phyloP scores from a whole-genome alignment of 1,140 invertebrate genomes.

The Lepidostoma basale region DNA sequence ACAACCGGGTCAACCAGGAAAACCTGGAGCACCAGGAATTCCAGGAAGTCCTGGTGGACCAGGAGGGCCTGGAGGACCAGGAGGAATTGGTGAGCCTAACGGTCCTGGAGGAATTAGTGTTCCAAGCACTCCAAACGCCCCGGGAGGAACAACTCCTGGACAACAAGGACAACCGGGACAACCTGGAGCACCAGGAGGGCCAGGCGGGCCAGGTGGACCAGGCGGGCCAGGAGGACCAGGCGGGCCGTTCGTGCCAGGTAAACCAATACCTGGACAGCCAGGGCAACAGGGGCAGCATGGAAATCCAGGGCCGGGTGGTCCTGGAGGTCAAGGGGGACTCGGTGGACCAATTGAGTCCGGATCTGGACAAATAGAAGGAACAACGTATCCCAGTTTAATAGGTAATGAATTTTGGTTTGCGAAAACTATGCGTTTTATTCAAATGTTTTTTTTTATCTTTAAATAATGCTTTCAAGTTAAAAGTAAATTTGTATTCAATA shows the following conservation, averaged over 20 bases:
- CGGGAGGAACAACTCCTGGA: constrained; percentile 38
- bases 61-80: constrained; percentile 40
- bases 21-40: constrained; percentile 23
- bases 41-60: constrained; percentile 41
- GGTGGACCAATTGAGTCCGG: constrained; percentile 34
- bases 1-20: constrained; percentile 23
- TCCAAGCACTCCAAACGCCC: constrained; percentile 32
- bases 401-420: no score
- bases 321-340: constrained; percentile 15
- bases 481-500: no score
- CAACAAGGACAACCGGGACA: constrained; percentile 40
- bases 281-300: constrained; percentile 38
- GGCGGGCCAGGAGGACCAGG: constrained; percentile 37
- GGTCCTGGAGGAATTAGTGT: no score
- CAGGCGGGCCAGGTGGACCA: constrained; percentile 11
- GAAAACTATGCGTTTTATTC: no score
- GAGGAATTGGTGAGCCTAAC: no score
- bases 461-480: no score
- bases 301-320: constrained; percentile 7
- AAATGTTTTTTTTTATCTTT: no score
- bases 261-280: constrained; percentile 42
- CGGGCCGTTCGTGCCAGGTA: constrained; percentile 17
- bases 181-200: constrained; percentile 38
- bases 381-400: no score
- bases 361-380: no score